Evolutionary conservation across 2,113 vertebrate species (phyloP).

Genomic region (Aix galericulata): DNA sequence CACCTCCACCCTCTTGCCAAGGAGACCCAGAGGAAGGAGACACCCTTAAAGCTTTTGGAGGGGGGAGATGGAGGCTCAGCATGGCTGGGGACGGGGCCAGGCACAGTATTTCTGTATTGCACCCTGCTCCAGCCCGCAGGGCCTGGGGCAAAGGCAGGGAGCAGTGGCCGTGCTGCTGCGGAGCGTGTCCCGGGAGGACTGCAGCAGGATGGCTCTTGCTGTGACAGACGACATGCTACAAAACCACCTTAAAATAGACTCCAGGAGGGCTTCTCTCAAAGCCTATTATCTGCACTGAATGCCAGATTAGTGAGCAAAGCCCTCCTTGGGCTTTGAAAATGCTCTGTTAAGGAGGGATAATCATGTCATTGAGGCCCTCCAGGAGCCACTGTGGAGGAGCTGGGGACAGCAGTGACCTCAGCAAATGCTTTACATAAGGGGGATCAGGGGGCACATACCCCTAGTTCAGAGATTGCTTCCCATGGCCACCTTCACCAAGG

Average conservation of each 20-base stretch:
- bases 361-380: conserved; percentile 47
- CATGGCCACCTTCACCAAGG: background rate
- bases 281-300: conserved; percentile 64
- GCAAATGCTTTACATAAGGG: conserved; percentile 37
- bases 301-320: conserved; percentile 62
- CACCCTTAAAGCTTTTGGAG: background rate
- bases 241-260: conserved; percentile 62
- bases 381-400: conserved; percentile 4
- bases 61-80: background rate
- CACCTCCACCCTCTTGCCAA: background rate
- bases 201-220: background rate
- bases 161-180: accelerated
- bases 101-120: no score
- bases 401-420: conserved; percentile 55
- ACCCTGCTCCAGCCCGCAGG: accelerated
- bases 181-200: accelerated
- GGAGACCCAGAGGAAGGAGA: background rate
- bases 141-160: background rate
- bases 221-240: background rate
- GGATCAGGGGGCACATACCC: background rate
- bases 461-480: background rate
- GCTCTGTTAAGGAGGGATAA: conserved; percentile 62
- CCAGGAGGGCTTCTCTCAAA: conserved; percentile 52
- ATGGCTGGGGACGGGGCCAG: background rate
- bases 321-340: conserved; percentile 47